Percentiles rank a stretch among this genome's conserved stretches.
phyloP scores from a whole-genome alignment of 2,888 invertebrate genomes.

The Siphonodentalium dalli region DNA sequence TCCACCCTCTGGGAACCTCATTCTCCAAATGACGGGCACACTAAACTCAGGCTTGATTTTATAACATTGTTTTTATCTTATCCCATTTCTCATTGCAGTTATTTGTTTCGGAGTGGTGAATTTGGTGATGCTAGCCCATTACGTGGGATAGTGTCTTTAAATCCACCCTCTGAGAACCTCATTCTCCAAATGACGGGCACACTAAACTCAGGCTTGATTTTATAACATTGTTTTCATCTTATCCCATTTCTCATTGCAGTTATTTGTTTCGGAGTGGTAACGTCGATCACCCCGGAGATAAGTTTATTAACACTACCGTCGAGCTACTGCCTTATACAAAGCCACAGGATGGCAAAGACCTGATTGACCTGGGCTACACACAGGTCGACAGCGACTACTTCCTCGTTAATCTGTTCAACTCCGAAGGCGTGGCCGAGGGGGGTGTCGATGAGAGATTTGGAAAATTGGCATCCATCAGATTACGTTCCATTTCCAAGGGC shows the following conservation, averaged over 20 bases:
- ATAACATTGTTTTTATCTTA: no score
- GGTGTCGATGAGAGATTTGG: constrained; percentile 73
- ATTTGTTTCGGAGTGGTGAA: no score
- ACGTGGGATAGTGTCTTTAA: no score
- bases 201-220: no score
- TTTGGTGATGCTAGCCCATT: no score
- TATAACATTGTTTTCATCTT: no score
- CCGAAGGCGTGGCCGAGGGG: constrained; percentile 82
- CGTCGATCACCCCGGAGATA: constrained; percentile 86
- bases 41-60: no score
- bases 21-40: no score
- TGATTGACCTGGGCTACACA: background rate
- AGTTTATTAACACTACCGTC: constrained; percentile 84
- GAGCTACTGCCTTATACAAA: constrained; percentile 74
- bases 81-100: no score
- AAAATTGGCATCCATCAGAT: constrained; percentile 75
- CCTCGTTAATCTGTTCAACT: constrained; percentile 78
- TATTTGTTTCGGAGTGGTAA: constrained; percentile 76
- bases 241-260: constrained; percentile 35
- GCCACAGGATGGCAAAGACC: constrained; percentile 10
- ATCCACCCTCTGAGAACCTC: no score
- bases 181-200: no score
- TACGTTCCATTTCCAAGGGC: constrained; percentile 82
- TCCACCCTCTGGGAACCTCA: no score
- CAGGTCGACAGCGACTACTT: constrained; percentile 72